Evolutionary conservation across 1,140 invertebrate genomes (phyloP), one percentile per base, ranked within the genome.

Genomic region (Tetramorium alpestre): DNA sequence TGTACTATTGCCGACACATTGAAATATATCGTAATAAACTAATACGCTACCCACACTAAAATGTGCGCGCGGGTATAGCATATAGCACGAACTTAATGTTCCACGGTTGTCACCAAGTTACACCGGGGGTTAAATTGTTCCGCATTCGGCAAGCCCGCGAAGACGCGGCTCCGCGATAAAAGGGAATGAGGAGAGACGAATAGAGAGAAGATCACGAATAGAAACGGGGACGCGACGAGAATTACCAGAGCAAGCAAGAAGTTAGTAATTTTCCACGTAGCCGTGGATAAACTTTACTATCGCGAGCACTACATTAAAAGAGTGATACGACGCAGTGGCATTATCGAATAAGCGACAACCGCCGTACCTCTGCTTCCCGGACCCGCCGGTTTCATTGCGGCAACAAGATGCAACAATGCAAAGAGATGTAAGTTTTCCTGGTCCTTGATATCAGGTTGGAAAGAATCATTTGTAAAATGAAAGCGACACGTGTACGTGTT

Each of bases 81-180:
- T 51, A 51, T 86, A 87, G 89, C 87, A 56, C 69, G 51, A 77
- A 54, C 72, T 90, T 90, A 91, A 90, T 90, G 89, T 64, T 86
- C 82, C 62, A 87, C 77, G 82, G 87, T 77, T 75, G 73, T 28
- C 82, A 49, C 44, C 16, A 88, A 91, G 76, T 90, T 91, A 85
- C 81, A 65, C 18, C 28, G 28, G 28, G 28, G 16, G 25, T 88
- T 86, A 90, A 90, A 84, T 91, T 84, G 86, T 87, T 86, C 90
- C 90, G 77, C 82, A 88, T 91, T 91, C 82, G 69, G 72, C 80
- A 75, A 90, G 60, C 84, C 72, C 22, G 41, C 64, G 49, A 62
- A 67, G 75, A 76, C 54, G 18, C 38, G 44, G 28, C 25, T 18
- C 18, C 25, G 51, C 25, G 69, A 82, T 64, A 87, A 72, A 82